Evolutionary conservation across 2,113 vertebrate genomes (phyloP).

Genomic region (Uria lomvia): DNA sequence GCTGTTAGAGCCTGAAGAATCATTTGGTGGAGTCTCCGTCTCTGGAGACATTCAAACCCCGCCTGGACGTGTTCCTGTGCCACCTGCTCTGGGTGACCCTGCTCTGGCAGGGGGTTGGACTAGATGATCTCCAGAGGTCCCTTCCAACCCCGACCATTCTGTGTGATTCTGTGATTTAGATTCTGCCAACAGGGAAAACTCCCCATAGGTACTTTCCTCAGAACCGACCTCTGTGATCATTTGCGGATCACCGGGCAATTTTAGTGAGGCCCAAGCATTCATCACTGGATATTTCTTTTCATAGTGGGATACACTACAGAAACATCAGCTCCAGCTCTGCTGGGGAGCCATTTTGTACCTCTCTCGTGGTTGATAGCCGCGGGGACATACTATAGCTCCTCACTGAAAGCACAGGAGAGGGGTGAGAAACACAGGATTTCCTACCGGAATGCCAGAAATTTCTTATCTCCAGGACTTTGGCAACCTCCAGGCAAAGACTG

Average conservation of each 20-base stretch:
- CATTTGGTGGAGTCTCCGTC: not conserved
- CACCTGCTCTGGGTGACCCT: no score
- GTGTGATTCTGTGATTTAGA: not conserved
- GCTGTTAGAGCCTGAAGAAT: not conserved
- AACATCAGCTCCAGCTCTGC: not conserved
- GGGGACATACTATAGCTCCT: not conserved
- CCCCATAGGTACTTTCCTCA: not conserved
- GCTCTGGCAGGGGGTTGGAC: no score
- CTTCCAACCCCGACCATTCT: no score
- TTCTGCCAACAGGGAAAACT: not conserved
- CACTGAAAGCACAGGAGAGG: not conserved
- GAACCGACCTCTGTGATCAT: not conserved
- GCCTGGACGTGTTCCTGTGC: no score
- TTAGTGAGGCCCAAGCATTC: not conserved
- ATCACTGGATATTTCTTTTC: not conserved
- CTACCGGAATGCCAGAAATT: not conserved
- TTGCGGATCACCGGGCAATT: not conserved
- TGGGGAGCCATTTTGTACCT: not conserved
- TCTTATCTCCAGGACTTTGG: not conserved
- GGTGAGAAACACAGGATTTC: not conserved
- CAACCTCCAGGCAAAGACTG: not conserved
- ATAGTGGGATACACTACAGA: not conserved
- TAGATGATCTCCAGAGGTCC: no score
- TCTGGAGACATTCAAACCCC: no score
- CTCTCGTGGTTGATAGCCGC: not conserved